Conservation (phyloP, 2,797 vertebrate species). For the Ceyx erithaca region DNA sequence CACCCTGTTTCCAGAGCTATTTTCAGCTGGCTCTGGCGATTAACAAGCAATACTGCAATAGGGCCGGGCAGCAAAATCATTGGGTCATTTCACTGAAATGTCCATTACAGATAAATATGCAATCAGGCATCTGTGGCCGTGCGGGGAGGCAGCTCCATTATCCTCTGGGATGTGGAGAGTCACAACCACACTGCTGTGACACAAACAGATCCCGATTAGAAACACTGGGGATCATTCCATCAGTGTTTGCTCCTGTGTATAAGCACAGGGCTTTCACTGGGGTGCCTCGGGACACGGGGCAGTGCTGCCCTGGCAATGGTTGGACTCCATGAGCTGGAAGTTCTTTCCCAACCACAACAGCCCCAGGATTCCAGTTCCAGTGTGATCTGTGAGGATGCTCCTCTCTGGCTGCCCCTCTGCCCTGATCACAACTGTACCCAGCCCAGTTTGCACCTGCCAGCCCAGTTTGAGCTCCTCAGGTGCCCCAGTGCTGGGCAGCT, state of each 20-base stretch:
- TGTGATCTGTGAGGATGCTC: accelerated
- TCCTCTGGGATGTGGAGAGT: not conserved
- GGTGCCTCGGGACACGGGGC: not conserved
- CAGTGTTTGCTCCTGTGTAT: not conserved
- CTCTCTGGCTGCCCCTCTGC: no score
- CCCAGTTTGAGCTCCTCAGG: not conserved
- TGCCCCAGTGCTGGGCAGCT: accelerated
- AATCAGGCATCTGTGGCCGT: not conserved
- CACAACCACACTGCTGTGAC: not conserved
- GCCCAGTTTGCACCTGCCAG: not conserved
- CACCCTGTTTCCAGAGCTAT: constrained; percentile 17
- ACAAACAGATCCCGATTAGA: not conserved
- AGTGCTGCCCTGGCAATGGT: not conserved
- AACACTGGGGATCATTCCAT: not conserved
- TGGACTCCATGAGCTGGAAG: not conserved
- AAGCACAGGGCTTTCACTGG: not conserved
- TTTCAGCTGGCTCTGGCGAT: constrained; percentile 19
- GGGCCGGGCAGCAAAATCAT: not conserved
- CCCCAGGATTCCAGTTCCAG: not conserved
- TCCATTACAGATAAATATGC: not conserved
- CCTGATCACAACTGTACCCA: no score
- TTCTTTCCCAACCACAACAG: not conserved
- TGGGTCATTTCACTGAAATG: not conserved
- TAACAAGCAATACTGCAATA: not conserved
- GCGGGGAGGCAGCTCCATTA: not conserved